phyloP scores from a whole-genome alignment of 2,888 invertebrate species.

The Desoria tigrina region DNA sequence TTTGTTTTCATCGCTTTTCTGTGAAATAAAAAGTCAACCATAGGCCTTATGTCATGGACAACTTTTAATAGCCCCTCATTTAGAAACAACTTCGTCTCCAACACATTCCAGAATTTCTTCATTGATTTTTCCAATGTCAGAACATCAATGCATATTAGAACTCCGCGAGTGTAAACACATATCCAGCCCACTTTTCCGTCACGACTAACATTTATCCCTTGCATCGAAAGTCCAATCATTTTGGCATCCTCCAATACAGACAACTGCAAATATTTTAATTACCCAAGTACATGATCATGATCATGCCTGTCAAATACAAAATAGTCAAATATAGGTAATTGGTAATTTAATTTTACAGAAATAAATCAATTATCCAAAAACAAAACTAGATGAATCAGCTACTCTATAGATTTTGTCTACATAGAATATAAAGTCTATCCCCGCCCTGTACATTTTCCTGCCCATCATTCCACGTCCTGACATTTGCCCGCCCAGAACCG shows the following conservation, averaged over 20 bases:
- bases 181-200: not conserved
- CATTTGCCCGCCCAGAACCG: too few relatives aligned
- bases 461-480: too few relatives aligned
- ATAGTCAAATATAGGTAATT: not conserved
- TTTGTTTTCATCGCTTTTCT: not conserved
- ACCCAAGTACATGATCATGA: too few relatives aligned
- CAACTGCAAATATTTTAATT: too few relatives aligned
- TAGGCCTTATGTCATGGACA: not conserved
- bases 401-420: too few relatives aligned
- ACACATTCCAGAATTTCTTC: not conserved
- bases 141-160: constrained; percentile 1
- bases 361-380: too few relatives aligned
- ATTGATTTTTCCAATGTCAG: not conserved
- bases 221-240: not conserved
- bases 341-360: too few relatives aligned
- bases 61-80: not conserved
- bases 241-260: not conserved
- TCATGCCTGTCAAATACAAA: too few relatives aligned
- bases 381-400: too few relatives aligned
- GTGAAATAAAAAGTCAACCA: constrained; percentile 10
- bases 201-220: not conserved
- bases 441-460: too few relatives aligned
- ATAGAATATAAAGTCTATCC: too few relatives aligned
- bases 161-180: not conserved
- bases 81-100: not conserved